A percentile compares a stretch with the other conserved stretches of the same genome.
These are phyloP conservation scores for Halcyon leucocephala DNA, from an alignment of 2,797 vertebrate species.

Conservation along the genomic window DNA sequence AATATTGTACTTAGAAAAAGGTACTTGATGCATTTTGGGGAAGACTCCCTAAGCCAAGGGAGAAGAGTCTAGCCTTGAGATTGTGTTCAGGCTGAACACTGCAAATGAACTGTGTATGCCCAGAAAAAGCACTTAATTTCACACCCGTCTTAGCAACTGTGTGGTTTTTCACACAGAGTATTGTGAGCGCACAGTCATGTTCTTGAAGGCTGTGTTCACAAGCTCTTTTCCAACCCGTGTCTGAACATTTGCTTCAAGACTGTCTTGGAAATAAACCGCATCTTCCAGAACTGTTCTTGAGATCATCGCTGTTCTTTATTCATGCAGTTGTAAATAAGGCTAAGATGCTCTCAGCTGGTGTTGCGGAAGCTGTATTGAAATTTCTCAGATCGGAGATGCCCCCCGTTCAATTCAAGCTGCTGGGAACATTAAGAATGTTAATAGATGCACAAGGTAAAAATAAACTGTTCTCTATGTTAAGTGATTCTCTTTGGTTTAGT, in stretches of 20 bases:
- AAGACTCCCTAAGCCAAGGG: neutral
- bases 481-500: slow-evolving; percentile 39
- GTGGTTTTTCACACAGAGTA: neutral
- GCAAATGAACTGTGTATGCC: neutral
- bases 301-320: slow-evolving; percentile 64
- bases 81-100: neutral
- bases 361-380: slow-evolving; percentile 94
- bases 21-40: neutral
- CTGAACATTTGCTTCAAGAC: neutral
- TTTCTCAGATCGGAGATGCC: slow-evolving; percentile 98
- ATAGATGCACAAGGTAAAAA: slow-evolving; percentile 97
- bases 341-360: slow-evolving; percentile 96
- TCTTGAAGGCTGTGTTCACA: neutral
- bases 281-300: slow-evolving; percentile 14
- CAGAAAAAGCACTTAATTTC: neutral
- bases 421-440: slow-evolving; percentile 97
- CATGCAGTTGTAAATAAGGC: slow-evolving; percentile 95
- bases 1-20: neutral
- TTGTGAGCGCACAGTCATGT: rapidly evolving
- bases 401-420: slow-evolving; percentile 96
- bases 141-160: neutral
- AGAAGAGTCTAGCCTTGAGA: neutral
- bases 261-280: slow-evolving; percentile 7
- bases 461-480: slow-evolving; percentile 63
- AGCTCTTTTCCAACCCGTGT: neutral